phyloP scores from a whole-genome alignment of 2,113 vertebrate species.

The Macaca nemestrina region DNA sequence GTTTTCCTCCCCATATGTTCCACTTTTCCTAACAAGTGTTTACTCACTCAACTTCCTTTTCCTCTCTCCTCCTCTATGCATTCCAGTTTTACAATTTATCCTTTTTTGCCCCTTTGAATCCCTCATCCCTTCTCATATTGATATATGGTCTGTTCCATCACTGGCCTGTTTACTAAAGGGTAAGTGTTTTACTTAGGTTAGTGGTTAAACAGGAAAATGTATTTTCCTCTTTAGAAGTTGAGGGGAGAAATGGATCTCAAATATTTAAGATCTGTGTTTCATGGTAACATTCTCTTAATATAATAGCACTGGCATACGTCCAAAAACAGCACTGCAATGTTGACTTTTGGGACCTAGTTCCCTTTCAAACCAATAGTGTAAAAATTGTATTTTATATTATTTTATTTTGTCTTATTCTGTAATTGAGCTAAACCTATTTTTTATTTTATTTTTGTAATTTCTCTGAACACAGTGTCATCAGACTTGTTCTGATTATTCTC shows the following conservation, averaged over 20 bases:
- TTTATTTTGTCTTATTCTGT: not conserved
- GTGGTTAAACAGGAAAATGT: not conserved
- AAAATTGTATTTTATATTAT: not conserved
- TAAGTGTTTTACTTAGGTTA: not conserved
- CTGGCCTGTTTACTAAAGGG: not conserved
- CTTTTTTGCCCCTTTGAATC: not conserved
- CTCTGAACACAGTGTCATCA: not conserved
- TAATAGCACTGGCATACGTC: not conserved
- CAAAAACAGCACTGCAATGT: not conserved
- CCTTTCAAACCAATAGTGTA: not conserved
- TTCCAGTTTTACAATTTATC: not conserved
- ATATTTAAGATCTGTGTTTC: not conserved
- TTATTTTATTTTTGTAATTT: not conserved
- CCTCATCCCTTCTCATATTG: not conserved
- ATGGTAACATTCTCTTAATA: not conserved
- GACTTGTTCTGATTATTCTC: not conserved
- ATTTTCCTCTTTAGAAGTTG: not conserved
- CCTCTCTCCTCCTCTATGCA: not conserved
- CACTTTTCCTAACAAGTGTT: not conserved
- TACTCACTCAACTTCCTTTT: not conserved
- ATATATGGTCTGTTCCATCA: not conserved
- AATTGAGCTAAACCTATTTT: not conserved
- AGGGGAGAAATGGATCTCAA: not conserved
- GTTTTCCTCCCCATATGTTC: not conserved
- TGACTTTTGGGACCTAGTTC: not conserved